Percentiles rank a stretch among this genome's conserved stretches.
Evolutionary conservation across 2,888 invertebrate species (phyloP).

Genomic region (Aphidoletes aphidimyza): DNA sequence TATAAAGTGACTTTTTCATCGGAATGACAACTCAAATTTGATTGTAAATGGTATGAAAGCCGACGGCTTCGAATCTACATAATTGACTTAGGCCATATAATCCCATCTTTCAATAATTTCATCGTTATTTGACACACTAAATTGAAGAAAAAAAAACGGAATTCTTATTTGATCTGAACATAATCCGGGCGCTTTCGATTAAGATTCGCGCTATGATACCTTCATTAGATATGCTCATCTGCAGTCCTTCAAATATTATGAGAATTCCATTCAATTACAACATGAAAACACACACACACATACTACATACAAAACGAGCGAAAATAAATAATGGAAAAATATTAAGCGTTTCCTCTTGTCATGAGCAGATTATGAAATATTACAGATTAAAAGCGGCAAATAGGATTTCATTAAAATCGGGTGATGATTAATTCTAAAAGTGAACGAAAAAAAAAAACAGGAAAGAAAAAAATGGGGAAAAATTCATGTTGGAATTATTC

Average conservation of each 20-base stretch:
- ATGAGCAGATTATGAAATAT: conserved; percentile 29
- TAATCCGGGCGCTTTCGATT: not conserved
- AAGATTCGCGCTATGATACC: not conserved
- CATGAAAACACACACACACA: not conserved
- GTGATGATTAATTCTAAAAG: not conserved
- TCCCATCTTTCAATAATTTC: conserved; percentile 4
- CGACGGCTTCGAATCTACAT: not conserved
- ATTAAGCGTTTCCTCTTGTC: conserved; percentile 21
- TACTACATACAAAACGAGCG: not conserved
- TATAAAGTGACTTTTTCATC: not conserved
- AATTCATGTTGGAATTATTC: not conserved
- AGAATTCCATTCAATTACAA: not conserved
- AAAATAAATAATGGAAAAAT: not conserved
- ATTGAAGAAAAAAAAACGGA: not conserved
- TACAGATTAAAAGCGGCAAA: not conserved
- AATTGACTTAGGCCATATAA: not conserved
- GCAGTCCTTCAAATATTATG: not conserved
- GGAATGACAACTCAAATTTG: not conserved
- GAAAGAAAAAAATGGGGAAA: not conserved
- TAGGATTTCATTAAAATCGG: conserved; percentile 7
- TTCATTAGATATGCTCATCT: not conserved
- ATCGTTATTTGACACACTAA: conserved; percentile 5
- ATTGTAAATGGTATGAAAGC: not conserved
- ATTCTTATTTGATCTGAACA: not conserved
- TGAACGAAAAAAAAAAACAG: not conserved